A percentile compares a stretch with the other conserved stretches of the same genome.
phyloP scores from a whole-genome alignment of 2,797 vertebrate species.

The Novumbra hubbsi region DNA sequence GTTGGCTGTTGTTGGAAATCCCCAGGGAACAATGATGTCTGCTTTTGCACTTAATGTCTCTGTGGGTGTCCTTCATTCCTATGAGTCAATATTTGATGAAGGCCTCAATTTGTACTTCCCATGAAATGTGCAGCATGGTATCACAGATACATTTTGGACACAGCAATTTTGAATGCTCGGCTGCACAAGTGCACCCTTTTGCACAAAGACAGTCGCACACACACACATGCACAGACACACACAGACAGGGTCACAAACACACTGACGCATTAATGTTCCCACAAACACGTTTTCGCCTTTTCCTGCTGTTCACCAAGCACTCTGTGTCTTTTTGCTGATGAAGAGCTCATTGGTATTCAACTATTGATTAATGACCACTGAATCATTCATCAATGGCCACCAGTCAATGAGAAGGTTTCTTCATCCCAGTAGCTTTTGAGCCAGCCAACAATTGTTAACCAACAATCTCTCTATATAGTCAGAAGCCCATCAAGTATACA shows the following conservation, averaged over 20 bases:
- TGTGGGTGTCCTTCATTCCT: neutral
- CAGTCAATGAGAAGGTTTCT: neutral
- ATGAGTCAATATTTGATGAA: neutral
- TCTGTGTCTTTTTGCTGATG: slow-evolving; percentile 11
- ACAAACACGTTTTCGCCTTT: neutral
- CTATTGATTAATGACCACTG: slow-evolving; percentile 17
- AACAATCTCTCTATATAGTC: neutral
- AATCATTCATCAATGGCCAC: slow-evolving; percentile 11
- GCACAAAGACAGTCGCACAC: neutral
- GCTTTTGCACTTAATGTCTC: neutral
- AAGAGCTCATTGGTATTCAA: slow-evolving; percentile 6
- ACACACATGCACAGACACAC: neutral
- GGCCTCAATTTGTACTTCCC: neutral
- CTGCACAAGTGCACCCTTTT: neutral
- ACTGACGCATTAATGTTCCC: neutral
- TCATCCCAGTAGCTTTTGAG: neutral
- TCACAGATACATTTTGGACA: slow-evolving; percentile 1
- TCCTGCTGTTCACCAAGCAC: slow-evolving; percentile 7
- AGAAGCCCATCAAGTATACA: neutral
- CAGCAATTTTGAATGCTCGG: neutral
- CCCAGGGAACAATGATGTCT: neutral
- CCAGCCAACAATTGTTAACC: neutral
- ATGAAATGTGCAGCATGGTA: neutral
- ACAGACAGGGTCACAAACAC: slow-evolving; percentile 1
- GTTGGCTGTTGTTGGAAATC: neutral